A percentile compares a stretch with the other conserved stretches of the same genome.
Evolutionary conservation across 1,140 invertebrate species (phyloP).

Genomic region (Gryon sp.): DNA sequence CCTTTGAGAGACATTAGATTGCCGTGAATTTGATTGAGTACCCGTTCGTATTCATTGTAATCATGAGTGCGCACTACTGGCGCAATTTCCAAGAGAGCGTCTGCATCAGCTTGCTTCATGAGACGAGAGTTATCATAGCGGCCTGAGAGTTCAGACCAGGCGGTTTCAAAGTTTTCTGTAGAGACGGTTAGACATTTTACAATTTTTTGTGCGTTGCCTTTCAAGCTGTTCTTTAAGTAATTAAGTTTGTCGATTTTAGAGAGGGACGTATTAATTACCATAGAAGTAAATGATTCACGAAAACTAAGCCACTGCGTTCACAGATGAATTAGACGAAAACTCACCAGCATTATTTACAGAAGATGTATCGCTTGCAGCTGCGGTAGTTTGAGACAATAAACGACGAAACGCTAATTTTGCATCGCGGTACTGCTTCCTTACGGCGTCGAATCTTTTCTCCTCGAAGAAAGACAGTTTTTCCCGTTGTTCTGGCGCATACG

Average conservation of each 20-base stretch:
- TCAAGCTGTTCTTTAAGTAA: slow-evolving; percentile 9
- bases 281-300: slow-evolving; percentile 9
- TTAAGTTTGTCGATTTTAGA: slow-evolving; percentile 19
- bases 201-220: too few species aligned
- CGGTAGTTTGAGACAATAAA: background rate
- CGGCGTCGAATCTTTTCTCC: too few species aligned
- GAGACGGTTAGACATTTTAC: too few species aligned
- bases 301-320: slow-evolving; percentile 18
- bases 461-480: too few species aligned
- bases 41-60: background rate
- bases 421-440: too few species aligned
- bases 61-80: background rate
- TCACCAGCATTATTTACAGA: slow-evolving; percentile 8
- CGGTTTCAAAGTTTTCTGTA: too few species aligned
- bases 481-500: too few species aligned
- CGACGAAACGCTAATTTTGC: background rate
- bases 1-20: background rate
- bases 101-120: too few species aligned
- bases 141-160: slow-evolving; percentile 17
- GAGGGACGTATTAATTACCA: slow-evolving; percentile 12
- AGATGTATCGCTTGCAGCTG: too few species aligned
- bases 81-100: too few species aligned
- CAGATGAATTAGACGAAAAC: too few species aligned
- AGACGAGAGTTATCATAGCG: slow-evolving; percentile 1
- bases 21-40: too few species aligned